Base-by-base conservation (phyloP, 2,888 invertebrate species). In the Hirtodrosophila histrioides region DNA sequence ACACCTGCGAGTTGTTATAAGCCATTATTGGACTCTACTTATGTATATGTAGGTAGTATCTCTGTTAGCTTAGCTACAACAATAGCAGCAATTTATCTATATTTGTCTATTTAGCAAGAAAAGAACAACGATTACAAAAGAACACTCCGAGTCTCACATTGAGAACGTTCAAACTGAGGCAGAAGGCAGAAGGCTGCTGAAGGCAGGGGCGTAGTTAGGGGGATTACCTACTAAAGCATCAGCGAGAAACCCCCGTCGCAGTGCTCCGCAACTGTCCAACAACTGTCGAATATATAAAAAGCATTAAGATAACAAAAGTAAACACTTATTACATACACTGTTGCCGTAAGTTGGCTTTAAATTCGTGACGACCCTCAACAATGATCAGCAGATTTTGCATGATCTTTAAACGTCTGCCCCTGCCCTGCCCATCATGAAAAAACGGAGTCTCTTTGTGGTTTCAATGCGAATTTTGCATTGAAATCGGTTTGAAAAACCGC, bases 321-420 rank as follows among this genome's bases (percentile, higher is more conserved):
- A 77, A 72, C 36, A 72, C 61, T 71, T 31, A 31, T 31, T 8
- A 55, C 58, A 61, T 27, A 60, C 35, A 54, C 43, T 24, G 24
- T 37, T 10, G 6, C 12, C 10, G 48, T 40, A 39, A 17, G 29
- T 36, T 45, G 27, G 24, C 31, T 44, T 37, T 55, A 36, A 49
- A 33, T 43, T 77, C 87, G 81, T 81, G 87, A 86, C 82, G 77
- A 69, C 70, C 66, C 86, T 72, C 75, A 72, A 72, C 50, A 41
- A 23, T 54, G 69, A 68, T 55, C 73, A 65, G 51, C 64, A 45
- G 3, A 31, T 49, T 62, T 78, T 57, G 62, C 57, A 53, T 75
- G 86, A 72, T 85, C 75, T 82, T 79, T 68, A 78, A 65, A 67
- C 40, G 17, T 36, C 33, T 23, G 39, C 17, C 35, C 33, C n/a